Evolutionary conservation across 2,797 vertebrate genomes (phyloP).

Genomic region (Perdix hodgsoniae): DNA sequence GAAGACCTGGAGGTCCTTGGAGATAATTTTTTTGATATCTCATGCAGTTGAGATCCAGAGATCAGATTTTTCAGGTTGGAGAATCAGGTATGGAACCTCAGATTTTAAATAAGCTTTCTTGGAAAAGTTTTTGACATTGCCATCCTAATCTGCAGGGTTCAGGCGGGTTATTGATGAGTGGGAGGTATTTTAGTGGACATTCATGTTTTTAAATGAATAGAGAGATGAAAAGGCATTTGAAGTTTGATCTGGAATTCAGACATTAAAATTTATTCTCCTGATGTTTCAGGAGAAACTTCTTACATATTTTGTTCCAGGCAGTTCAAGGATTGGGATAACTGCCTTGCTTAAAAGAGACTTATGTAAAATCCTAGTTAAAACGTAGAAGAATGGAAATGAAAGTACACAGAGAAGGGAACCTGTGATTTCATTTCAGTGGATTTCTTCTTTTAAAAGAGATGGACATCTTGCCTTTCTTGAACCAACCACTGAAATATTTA

Average conservation of each 20-base stretch:
- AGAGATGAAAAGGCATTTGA: constrained; percentile 36
- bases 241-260: constrained; percentile 33
- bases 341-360: neutral
- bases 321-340: neutral
- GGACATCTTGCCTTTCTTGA: neutral
- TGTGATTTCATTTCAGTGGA: neutral
- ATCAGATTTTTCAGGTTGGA: neutral
- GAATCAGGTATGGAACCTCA: neutral
- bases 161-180: neutral
- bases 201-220: neutral
- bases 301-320: neutral
- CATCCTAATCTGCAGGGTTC: neutral
- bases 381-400: neutral
- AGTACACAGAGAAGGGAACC: neutral
- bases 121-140: neutral
- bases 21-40: neutral
- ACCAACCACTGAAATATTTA: neutral
- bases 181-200: neutral
- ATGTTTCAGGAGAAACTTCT: constrained; percentile 7
- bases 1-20: neutral
- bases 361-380: neutral
- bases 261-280: constrained; percentile 54
- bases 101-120: neutral
- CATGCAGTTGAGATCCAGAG: neutral
- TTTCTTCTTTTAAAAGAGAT: neutral